Percentiles rank a stretch among this genome's conserved stretches.
Evolutionary conservation across 2,113 vertebrate genomes (phyloP).

Genomic region (Ginglymostoma cirratum): DNA sequence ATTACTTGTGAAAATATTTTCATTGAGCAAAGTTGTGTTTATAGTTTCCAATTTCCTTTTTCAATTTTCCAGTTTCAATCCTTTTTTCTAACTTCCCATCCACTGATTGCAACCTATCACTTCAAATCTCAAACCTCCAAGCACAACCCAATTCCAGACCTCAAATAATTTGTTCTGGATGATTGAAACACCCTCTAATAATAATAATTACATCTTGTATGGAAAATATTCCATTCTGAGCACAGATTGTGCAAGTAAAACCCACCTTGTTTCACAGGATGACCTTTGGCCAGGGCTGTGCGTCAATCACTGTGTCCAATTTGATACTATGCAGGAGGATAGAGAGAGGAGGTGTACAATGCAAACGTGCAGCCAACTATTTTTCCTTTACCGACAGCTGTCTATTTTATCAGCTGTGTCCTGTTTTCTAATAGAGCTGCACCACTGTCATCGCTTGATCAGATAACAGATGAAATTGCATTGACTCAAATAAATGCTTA

Average conservation of each 20-base stretch:
- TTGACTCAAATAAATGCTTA: conserved; percentile 45
- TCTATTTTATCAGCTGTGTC: conserved; percentile 53
- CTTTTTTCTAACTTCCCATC: not conserved
- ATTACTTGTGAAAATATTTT: not conserved
- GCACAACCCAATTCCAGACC: conserved; percentile 48
- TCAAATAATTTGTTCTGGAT: conserved; percentile 56
- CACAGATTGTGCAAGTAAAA: conserved; percentile 49
- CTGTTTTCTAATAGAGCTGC: conserved; percentile 54
- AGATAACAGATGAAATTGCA: conserved; percentile 46
- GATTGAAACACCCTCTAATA: conserved; percentile 49
- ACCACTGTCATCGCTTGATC: conserved; percentile 51
- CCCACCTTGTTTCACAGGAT: conserved; percentile 46
- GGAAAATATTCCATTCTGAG: conserved; percentile 44
- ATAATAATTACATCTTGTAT: conserved; percentile 37
- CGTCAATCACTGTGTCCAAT: conserved; percentile 16
- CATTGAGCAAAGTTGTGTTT: not conserved
- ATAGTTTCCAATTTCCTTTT: not conserved
- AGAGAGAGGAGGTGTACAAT: conserved; percentile 44
- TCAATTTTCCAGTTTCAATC: not conserved
- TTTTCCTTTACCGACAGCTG: conserved; percentile 45
- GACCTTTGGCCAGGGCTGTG: conserved; percentile 49
- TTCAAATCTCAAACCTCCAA: not conserved
- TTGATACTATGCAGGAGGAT: conserved; percentile 44
- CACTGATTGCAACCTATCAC: not conserved
- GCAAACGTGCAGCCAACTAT: conserved; percentile 40